Evolutionary conservation across 2,113 vertebrate species (phyloP), one percentile per base, ranked within the genome.

Genomic region (Australoheros scitulus): DNA sequence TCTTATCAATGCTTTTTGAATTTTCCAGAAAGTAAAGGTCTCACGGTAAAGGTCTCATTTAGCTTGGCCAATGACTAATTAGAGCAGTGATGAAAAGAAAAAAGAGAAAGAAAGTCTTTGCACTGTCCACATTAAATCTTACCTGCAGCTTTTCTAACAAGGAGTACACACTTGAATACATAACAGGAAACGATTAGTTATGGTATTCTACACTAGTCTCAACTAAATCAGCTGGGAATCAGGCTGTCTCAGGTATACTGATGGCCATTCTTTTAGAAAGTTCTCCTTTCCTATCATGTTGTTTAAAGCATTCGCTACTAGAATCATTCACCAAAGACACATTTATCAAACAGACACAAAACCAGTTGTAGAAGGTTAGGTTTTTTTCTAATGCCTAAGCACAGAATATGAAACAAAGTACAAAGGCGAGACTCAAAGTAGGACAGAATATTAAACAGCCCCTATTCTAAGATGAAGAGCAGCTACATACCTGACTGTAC

Each of bases 381-480:
- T 29, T 84, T 57, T 76, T 70, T 50, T 58, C 32, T 59, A 3
- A 17, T 22, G 26, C 36, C 10, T 82, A 15, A 65, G 81, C 56
- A 34, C 61, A 34, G 9, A 10, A 76, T 70, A 77, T 32, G 38
- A 82, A 82, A 64, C 34, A 79, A 79, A 79, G 52, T 65, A 79
- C 79, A 90, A 80, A 80, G 76, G 52, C 7, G 43, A 79, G 47
- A 38, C 55, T 41, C 14, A 72, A 85, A 88, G 65, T 68, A 63
- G 88, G 81, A 64, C 86, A 83, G 87, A 90, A 90, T 90, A 83
- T 55, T 86, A 87, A 92, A 83, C 82, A 79, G 79, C 47, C 47
- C 5, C 61, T 76, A 36, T 56, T 61, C 59, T 20, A 3, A 55
- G 29, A 58, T 74, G 52, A 83, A 83, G 77, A 80, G 68, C 60